A percentile compares a stretch with the other conserved stretches of the same genome.
Conservation (phyloP, 1,140 invertebrate species). For the Phymorhynchus buccinoides region DNA sequence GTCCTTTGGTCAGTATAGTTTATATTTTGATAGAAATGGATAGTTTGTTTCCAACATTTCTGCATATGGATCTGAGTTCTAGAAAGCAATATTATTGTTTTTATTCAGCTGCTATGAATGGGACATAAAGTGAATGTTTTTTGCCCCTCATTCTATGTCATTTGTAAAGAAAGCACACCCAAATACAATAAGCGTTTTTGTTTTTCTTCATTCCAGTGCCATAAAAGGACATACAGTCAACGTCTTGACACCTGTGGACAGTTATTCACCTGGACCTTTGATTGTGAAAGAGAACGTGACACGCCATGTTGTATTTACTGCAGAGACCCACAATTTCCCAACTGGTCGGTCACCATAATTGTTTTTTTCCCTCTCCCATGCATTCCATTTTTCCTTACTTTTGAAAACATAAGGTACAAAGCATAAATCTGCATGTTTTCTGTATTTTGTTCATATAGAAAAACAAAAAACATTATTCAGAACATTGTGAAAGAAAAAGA, state of each 20-base stretch:
- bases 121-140: too few species aligned
- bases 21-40: too few species aligned
- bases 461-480: background rate
- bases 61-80: too few species aligned
- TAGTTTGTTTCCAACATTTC: too few species aligned
- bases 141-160: too few species aligned
- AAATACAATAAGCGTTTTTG: too few species aligned
- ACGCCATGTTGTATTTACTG: constrained; percentile 97
- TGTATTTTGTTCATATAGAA: background rate
- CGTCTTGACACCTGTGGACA: constrained; percentile 79
- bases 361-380: background rate
- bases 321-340: constrained; percentile 99
- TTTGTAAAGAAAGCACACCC: too few species aligned
- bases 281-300: constrained; percentile 74
- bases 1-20: too few species aligned
- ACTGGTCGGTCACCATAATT: constrained; percentile 80
- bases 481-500: background rate
- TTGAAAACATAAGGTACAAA: background rate
- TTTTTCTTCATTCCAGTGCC: constrained; percentile 80
- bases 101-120: too few species aligned
- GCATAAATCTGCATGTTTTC: background rate
- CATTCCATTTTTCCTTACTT: background rate
- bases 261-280: constrained; percentile 80
- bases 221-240: constrained; percentile 87
- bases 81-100: too few species aligned